These are phyloP conservation scores for Amazona guildingii DNA, from an alignment of 2,113 vertebrate species.

Conservation along the genomic window DNA sequence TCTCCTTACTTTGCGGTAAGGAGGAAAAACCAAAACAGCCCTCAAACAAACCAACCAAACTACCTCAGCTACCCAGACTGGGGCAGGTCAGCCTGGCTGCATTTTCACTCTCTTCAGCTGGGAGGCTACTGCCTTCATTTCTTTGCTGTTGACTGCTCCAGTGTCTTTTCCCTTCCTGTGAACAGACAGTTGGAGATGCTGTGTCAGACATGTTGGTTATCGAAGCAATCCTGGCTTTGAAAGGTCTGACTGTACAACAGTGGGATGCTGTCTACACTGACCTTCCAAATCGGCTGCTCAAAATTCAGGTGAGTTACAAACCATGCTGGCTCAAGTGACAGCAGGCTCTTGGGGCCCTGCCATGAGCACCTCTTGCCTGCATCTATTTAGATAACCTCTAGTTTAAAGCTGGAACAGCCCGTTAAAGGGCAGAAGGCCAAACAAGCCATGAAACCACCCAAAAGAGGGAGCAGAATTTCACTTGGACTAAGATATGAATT, in stretches of 20 bases:
- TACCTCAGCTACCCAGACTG: too few species aligned
- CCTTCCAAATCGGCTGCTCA: constrained; percentile 92
- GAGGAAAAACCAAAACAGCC: background rate
- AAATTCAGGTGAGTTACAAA: constrained; percentile 84
- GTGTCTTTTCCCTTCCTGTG: background rate
- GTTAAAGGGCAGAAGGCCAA: background rate
- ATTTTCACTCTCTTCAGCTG: background rate
- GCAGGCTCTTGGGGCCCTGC: background rate
- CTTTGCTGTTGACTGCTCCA: background rate
- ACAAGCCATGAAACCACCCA: background rate
- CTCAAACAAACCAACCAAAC: too few species aligned
- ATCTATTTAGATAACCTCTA: background rate
- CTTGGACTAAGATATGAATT: background rate
- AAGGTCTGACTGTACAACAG: constrained; percentile 85
- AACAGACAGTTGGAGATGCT: constrained; percentile 90
- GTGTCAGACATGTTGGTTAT: constrained; percentile 93
- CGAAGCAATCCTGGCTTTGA: constrained; percentile 88
- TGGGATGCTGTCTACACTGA: constrained; percentile 89
- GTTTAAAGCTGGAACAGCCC: background rate
- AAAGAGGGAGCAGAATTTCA: background rate
- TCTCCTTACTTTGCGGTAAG: accelerated
- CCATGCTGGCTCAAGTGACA: accelerated
- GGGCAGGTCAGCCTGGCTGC: background rate
- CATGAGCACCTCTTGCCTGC: background rate
- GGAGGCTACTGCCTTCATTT: background rate